A percentile compares a stretch with the other conserved stretches of the same genome.
phyloP scores from a whole-genome alignment of 2,888 invertebrate species.

The Amphimallon solstitiale region DNA sequence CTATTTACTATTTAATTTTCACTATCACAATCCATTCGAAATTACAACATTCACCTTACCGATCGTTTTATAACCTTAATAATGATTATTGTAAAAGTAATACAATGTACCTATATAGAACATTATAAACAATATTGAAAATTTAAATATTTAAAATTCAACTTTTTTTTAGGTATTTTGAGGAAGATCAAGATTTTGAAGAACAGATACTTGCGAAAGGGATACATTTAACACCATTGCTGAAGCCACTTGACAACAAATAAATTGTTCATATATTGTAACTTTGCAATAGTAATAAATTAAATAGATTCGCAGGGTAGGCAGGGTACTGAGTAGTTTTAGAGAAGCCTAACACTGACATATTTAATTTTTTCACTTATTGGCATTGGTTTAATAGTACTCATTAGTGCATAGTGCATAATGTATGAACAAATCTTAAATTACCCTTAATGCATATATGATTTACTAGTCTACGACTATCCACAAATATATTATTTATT shows the following conservation, averaged over 20 bases:
- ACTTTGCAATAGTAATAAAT: not conserved
- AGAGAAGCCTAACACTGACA: not conserved
- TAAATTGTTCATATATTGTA: slow-evolving; percentile 29
- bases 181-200: slow-evolving; percentile 76
- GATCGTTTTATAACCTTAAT: too few species aligned
- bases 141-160: not conserved
- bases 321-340: slow-evolving; percentile 23
- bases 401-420: not conserved
- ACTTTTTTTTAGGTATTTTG: slow-evolving; percentile 69
- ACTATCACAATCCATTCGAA: too few species aligned
- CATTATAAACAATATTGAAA: too few species aligned
- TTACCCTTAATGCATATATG: slow-evolving; percentile 1
- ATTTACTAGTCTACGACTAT: slow-evolving; percentile 38
- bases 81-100: too few species aligned
- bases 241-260: slow-evolving; percentile 57
- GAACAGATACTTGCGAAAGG: slow-evolving; percentile 74
- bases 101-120: too few species aligned
- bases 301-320: slow-evolving; percentile 18
- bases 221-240: slow-evolving; percentile 67
- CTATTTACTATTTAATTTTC: too few species aligned
- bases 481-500: slow-evolving; percentile 35
- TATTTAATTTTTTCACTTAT: slow-evolving; percentile 5
- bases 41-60: too few species aligned
- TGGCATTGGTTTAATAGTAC: slow-evolving; percentile 4
- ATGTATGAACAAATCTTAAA: not conserved